Percentiles rank a stretch among this genome's conserved stretches.
These are phyloP conservation scores for Sebastes matsubarae DNA, from an alignment of 2,797 vertebrate species.

Conservation along the genomic window DNA sequence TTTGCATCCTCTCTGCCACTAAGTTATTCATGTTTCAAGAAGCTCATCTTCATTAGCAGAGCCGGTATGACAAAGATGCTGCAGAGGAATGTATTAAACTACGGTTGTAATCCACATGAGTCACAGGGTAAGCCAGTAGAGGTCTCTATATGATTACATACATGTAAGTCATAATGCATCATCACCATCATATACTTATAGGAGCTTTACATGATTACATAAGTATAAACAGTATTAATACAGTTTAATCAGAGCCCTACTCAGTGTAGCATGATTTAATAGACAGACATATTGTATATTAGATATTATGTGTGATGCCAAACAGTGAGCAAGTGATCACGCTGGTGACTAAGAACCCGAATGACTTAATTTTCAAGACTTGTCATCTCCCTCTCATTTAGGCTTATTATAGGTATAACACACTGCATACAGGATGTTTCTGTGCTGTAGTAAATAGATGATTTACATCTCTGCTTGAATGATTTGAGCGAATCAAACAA, in stretches of 20 bases:
- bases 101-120: neutral
- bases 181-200: neutral
- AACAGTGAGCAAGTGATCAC: slow-evolving; percentile 4
- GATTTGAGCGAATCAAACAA: slow-evolving; percentile 34
- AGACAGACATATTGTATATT: neutral
- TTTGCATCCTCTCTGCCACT: slow-evolving; percentile 14
- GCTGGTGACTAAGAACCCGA: slow-evolving; percentile 24
- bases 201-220: slow-evolving; percentile 24
- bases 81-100: neutral
- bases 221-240: neutral
- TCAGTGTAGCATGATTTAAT: neutral
- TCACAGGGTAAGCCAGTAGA: slow-evolving; percentile 14
- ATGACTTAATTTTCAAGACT: slow-evolving; percentile 4
- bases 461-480: slow-evolving; percentile 15
- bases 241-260: neutral
- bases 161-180: slow-evolving; percentile 4
- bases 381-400: neutral
- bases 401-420: neutral
- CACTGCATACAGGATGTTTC: neutral
- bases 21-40: slow-evolving; percentile 33
- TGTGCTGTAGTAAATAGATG: neutral
- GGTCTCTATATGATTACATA: neutral
- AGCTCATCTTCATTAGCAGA: neutral
- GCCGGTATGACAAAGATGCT: neutral
- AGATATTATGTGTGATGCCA: neutral